These are phyloP conservation scores for Meteorus sp. DNA, from an alignment of 1,140 invertebrate species.

Conservation along the genomic window DNA sequence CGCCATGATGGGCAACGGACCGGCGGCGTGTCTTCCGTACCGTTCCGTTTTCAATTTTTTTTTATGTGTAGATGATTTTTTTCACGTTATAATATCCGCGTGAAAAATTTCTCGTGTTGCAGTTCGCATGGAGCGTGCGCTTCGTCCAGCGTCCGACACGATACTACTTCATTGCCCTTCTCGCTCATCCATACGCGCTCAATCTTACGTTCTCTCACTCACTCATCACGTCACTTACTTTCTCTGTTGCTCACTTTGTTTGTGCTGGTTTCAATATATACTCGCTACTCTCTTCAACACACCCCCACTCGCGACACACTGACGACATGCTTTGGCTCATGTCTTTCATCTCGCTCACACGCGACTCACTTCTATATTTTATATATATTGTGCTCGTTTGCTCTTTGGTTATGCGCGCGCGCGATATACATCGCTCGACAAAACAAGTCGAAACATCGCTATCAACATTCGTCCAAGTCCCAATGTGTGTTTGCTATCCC, in stretches of 20 bases:
- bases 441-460: not conserved
- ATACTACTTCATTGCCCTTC: slow-evolving; percentile 52
- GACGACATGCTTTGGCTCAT: not conserved
- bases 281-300: slow-evolving; percentile 27
- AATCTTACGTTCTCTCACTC: slow-evolving; percentile 39
- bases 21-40: no score
- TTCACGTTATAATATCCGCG: slow-evolving; percentile 12
- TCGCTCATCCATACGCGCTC: slow-evolving; percentile 41
- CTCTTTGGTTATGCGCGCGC: not conserved
- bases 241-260: slow-evolving; percentile 28
- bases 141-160: slow-evolving; percentile 57
- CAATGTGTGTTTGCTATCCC: not conserved
- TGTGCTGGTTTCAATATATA: no score
- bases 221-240: slow-evolving; percentile 34
- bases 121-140: slow-evolving; percentile 54
- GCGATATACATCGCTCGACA: not conserved
- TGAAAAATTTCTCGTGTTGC: slow-evolving; percentile 43
- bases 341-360: slow-evolving; percentile 4
- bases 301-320: not conserved
- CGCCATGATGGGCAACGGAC: slow-evolving; percentile 25
- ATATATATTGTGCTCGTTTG: no score
- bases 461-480: slow-evolving; percentile 7
- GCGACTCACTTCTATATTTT: no score
- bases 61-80: not conserved
- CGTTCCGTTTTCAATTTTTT: not conserved